Percentiles rank a stretch among this genome's conserved stretches.
Evolutionary conservation across 1,140 invertebrate genomes (phyloP).

Genomic region (Grapholita molesta): DNA sequence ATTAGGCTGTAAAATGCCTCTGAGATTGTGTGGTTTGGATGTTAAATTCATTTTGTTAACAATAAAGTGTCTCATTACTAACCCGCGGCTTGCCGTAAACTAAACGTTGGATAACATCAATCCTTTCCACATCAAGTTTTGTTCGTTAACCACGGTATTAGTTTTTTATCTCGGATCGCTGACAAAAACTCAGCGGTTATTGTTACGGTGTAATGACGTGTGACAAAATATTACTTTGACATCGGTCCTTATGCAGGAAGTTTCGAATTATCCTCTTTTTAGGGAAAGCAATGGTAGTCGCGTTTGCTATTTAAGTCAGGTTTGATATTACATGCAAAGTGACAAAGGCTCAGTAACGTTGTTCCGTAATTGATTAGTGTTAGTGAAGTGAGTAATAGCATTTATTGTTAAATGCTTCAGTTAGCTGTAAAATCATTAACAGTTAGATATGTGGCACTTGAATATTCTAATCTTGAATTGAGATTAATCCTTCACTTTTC

Average conservation of each 20-base stretch:
- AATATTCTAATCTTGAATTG: background rate
- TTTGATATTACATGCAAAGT: background rate
- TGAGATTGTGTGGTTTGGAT: slow-evolving; percentile 39
- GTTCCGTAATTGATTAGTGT: background rate
- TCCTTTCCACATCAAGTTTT: slow-evolving; percentile 49
- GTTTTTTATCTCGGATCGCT: slow-evolving; percentile 44
- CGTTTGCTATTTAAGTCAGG: background rate
- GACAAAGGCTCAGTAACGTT: background rate
- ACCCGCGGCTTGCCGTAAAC: background rate
- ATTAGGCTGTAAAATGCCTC: slow-evolving; percentile 48
- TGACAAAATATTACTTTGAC: background rate
- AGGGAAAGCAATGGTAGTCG: background rate
- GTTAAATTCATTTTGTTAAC: slow-evolving; percentile 22
- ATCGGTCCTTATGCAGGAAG: background rate
- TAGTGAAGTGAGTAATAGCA: background rate
- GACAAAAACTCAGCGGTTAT: slow-evolving; percentile 45
- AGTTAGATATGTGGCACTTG: slow-evolving; percentile 3
- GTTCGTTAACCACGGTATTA: slow-evolving; percentile 49
- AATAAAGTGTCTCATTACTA: slow-evolving; percentile 17
- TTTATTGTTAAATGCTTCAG: background rate
- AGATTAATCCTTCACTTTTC: slow-evolving; percentile 16
- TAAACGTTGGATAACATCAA: slow-evolving; percentile 24
- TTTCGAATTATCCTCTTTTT: background rate
- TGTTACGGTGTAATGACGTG: background rate
- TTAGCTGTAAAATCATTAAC: background rate